Conservation (phyloP, 2,888 invertebrate genomes). For the Cataglyphis altisquamis region DNA sequence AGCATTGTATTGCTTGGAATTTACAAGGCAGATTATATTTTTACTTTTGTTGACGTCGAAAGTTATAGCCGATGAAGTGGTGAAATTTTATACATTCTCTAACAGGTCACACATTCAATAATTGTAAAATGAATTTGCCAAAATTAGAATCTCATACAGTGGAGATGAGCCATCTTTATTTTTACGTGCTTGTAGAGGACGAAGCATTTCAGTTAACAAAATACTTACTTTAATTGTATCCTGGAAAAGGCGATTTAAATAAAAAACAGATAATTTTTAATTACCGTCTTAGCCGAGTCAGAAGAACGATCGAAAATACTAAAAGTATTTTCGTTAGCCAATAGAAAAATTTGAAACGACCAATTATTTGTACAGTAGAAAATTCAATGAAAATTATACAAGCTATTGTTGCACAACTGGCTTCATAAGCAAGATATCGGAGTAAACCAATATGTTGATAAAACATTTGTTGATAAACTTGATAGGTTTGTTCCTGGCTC, state of each 20-base stretch:
- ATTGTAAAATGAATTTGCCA: conserved; percentile 7
- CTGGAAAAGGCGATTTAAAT: background rate
- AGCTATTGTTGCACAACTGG: conserved; percentile 13
- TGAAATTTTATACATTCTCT: conserved; percentile 1
- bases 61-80: background rate
- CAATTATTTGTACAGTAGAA: background rate
- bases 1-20: conserved; percentile 4
- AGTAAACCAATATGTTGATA: no score
- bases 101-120: conserved; percentile 7
- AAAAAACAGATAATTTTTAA: background rate
- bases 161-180: background rate
- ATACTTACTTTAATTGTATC: background rate
- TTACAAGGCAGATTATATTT: conserved; percentile 9
- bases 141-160: background rate
- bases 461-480: no score
- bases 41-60: background rate
- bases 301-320: background rate
- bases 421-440: background rate
- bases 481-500: background rate
- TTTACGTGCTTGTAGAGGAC: background rate
- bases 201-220: background rate
- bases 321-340: background rate
- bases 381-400: background rate
- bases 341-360: conserved; percentile 8
- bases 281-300: background rate